Percentiles rank a stretch among this genome's conserved stretches.
Conservation (phyloP, 2,888 invertebrate species). For the Clistopyga incitator region DNA sequence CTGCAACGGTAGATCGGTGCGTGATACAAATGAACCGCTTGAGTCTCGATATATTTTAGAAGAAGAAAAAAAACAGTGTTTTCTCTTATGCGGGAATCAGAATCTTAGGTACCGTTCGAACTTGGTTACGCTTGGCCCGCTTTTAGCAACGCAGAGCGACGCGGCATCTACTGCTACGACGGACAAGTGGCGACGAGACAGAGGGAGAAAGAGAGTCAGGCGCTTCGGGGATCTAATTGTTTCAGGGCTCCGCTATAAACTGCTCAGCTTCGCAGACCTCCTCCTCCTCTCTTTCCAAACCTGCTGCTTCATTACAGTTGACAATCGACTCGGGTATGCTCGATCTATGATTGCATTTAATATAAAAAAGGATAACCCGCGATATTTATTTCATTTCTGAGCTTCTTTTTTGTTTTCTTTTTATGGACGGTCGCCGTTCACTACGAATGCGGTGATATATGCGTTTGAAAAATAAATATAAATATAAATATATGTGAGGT, state of each 20-base stretch:
- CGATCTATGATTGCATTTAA: constrained; percentile 26
- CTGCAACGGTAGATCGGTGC: constrained; percentile 25
- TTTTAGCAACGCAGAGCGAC: constrained; percentile 29
- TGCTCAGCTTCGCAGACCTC: constrained; percentile 37
- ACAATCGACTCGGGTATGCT: constrained; percentile 4
- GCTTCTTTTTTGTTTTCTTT: neutral
- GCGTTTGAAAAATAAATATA: constrained; percentile 18
- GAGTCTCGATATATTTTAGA: constrained; percentile 11
- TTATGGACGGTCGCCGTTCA: constrained; percentile 60
- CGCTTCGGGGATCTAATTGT: constrained; percentile 59
- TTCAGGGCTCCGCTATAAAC: constrained; percentile 48
- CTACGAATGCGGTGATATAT: constrained; percentile 47
- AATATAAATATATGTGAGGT: constrained; percentile 17
- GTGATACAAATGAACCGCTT: constrained; percentile 17
- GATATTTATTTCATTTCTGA: neutral
- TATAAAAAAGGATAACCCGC: constrained; percentile 46
- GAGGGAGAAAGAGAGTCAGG: constrained; percentile 62
- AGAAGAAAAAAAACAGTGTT: neutral
- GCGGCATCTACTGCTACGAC: constrained; percentile 34
- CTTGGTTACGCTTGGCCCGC: constrained; percentile 24
- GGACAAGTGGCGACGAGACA: constrained; percentile 46
- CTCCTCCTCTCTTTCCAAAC: constrained; percentile 30
- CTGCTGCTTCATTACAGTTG: constrained; percentile 53
- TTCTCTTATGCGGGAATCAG: constrained; percentile 5
- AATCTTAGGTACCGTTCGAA: constrained; percentile 33